Evolutionary conservation across 2,888 invertebrate genomes (phyloP).

Genomic region (Mimachlamys varia): DNA sequence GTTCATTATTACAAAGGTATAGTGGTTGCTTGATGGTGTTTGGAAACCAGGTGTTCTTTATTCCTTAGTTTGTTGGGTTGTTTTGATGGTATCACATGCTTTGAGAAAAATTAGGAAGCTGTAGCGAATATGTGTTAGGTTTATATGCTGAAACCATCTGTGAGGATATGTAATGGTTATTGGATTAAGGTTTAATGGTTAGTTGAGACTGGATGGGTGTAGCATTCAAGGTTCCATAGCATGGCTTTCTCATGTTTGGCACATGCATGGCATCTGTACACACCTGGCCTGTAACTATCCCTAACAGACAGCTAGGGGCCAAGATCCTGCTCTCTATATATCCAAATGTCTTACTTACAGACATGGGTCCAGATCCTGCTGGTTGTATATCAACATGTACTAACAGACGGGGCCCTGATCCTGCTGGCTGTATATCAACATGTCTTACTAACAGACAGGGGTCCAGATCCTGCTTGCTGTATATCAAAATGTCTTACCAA

Average conservation of each 20-base stretch:
- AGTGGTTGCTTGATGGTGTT: not conserved
- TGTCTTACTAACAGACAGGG: no score
- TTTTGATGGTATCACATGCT: not conserved
- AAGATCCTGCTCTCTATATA: not conserved
- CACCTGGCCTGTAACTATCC: not conserved
- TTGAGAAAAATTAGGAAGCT: not conserved
- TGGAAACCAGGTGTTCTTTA: not conserved
- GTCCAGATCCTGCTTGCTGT: no score
- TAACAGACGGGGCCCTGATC: not conserved
- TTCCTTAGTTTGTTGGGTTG: not conserved
- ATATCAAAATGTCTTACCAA: not conserved
- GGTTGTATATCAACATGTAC: not conserved
- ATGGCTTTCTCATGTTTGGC: not conserved
- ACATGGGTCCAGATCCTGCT: not conserved
- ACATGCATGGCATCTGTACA: not conserved
- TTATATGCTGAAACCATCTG: not conserved
- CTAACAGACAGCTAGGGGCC: not conserved
- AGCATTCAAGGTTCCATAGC: not conserved
- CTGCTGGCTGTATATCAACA: not conserved
- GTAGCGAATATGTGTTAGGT: constrained; percentile 1
- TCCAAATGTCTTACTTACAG: not conserved
- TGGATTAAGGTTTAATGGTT: constrained; percentile 22
- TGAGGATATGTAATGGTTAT: not conserved
- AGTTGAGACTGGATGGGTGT: not conserved
- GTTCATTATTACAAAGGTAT: not conserved